Conservation (phyloP, 2,797 vertebrate species). For the Leuciscus waleckii region DNA sequence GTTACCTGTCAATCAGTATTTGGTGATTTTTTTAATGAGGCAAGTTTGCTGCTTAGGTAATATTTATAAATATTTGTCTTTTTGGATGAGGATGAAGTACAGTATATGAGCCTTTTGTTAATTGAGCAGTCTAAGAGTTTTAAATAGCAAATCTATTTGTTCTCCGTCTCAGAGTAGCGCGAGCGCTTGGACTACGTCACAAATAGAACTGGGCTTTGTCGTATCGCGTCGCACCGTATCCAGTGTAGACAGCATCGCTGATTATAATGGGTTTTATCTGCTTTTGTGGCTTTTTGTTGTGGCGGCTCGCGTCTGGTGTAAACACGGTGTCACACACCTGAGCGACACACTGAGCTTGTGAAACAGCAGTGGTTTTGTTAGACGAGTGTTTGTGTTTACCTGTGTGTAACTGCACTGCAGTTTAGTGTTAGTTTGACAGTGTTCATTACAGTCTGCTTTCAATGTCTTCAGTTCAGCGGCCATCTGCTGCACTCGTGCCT, state of each 20-base stretch:
- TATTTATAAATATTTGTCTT: neutral
- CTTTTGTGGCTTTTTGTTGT: neutral
- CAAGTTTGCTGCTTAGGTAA: neutral
- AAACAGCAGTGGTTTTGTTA: neutral
- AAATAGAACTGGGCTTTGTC: neutral
- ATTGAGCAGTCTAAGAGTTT: neutral
- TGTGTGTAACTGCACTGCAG: constrained; percentile 68
- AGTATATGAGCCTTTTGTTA: neutral
- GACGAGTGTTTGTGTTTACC: constrained; percentile 56
- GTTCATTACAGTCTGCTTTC: constrained; percentile 63
- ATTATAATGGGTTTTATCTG: neutral
- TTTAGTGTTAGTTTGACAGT: constrained; percentile 63
- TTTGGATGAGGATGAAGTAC: neutral
- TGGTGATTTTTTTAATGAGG: neutral
- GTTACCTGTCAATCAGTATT: too few species aligned
- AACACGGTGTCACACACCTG: neutral
- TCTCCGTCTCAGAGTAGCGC: neutral
- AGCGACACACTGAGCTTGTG: neutral
- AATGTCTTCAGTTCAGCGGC: constrained; percentile 70
- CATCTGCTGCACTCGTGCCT: constrained; percentile 71
- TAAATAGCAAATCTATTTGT: neutral
- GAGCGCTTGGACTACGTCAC: neutral
- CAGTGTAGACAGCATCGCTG: neutral
- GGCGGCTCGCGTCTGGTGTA: neutral
- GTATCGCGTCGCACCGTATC: neutral